Evolutionary conservation across 2,888 invertebrate genomes (phyloP).

Genomic region (Eledona agricola): DNA sequence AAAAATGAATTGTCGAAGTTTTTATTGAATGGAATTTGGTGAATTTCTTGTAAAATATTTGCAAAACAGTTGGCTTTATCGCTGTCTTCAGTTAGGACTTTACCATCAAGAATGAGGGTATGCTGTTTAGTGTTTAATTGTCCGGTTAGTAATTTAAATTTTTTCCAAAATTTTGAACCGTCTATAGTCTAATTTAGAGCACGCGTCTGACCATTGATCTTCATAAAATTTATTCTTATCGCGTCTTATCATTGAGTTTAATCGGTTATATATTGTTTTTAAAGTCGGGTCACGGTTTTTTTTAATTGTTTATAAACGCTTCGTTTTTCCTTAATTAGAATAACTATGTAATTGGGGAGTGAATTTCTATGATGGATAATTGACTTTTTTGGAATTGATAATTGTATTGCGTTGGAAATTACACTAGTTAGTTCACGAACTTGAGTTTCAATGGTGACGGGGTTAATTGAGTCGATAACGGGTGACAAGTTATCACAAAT

Average conservation of each 20-base stretch:
- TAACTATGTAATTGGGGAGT: constrained; percentile 7
- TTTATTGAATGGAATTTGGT: constrained; percentile 9
- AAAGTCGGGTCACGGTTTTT: constrained; percentile 1
- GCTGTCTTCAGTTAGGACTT: not conserved
- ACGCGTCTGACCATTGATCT: constrained; percentile 2
- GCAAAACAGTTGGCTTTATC: constrained; percentile 24
- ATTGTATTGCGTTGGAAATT: not conserved
- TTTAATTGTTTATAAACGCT: constrained; percentile 1
- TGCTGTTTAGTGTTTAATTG: too few species aligned
- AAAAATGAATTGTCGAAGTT: constrained; percentile 7
- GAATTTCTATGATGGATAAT: constrained; percentile 1
- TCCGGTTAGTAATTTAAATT: constrained; percentile 20
- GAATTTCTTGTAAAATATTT: constrained; percentile 6
- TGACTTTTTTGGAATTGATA: not conserved
- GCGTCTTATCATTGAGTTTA: constrained; percentile 15
- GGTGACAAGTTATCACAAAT: too few species aligned
- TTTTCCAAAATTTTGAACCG: constrained; percentile 14
- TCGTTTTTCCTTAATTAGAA: constrained; percentile 12
- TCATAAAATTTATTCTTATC: constrained; percentile 3
- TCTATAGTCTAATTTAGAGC: constrained; percentile 1
- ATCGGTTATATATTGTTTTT: constrained; percentile 13
- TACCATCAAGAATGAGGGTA: constrained; percentile 1
- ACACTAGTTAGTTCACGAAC: not conserved
- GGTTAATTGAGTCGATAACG: too few species aligned
- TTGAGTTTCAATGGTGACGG: constrained; percentile 5